Base-by-base conservation (phyloP, 2,113 vertebrate species). In the Salminus brasiliensis region DNA sequence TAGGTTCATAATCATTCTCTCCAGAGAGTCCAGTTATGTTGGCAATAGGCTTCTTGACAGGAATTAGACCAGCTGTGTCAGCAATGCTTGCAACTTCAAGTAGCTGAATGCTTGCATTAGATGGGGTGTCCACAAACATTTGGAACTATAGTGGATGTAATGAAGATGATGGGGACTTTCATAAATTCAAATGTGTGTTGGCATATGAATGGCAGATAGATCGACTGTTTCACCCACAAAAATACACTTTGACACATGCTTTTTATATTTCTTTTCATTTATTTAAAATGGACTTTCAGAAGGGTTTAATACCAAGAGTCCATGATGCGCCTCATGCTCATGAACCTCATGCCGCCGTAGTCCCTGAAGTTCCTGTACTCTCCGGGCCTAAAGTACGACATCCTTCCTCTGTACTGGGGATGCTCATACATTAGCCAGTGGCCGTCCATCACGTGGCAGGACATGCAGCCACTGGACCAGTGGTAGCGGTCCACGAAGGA, bases 341-440 rank as follows among this genome's bases (percentile, higher is more conserved):
- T 66, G 62, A 66, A 66, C 62, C 10, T 66, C 62, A 66, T 66
- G 62, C 34, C 62, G 9, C 62, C 62, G 9, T 21, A 66, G 62
- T 66, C 36, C 34, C 62, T 66, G 62, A 66, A 66, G 62, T n/a
- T 66, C 34, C 62, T 66, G 62, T 66, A 66, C 62, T 66, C 62
- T 39, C 62, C 62, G n/a, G 59, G 59, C 59, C 15, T 62, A 70
- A 85, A 62, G 83, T 86, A 86, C 65, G 11, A 45, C 83, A 81
- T 78, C 68, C 68, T 82, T 55, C 85, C 83, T 82, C 78, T 87
- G 84, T 85, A 88, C 78, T 88, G 52, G 67, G 89, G 80, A 32
- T 83, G 82, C 30, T 90, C 87, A 49, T 88, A 88, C 70, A 90
- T 83, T 69, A 85, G 80, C 87, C 89, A 90, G 79, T 90, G 87